These are phyloP conservation scores for Sphaerophoria rueppellii DNA, from an alignment of 2,888 invertebrate genomes.

Conservation along the genomic window DNA sequence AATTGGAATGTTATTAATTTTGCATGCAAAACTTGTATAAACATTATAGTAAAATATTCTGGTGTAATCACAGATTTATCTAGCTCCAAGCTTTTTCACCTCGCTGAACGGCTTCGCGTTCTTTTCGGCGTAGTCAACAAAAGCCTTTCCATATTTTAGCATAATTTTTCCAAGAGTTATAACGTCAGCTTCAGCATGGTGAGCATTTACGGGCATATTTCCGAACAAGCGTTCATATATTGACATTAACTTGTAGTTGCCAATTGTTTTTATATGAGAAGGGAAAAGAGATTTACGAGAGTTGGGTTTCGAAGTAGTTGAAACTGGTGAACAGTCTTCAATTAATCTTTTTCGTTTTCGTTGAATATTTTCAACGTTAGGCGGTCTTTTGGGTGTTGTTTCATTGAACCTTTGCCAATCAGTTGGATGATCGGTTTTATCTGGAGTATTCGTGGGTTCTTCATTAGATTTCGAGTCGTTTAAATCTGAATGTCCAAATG, in stretches of 20 bases:
- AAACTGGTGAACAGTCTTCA: background rate
- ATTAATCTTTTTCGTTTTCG: slow-evolving; percentile 58
- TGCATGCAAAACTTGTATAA: no score
- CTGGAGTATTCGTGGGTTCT: background rate
- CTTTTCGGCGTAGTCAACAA: slow-evolving; percentile 83
- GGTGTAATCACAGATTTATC: background rate
- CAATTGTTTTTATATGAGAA: slow-evolving; percentile 75
- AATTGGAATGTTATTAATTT: no score
- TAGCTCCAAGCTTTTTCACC: slow-evolving; percentile 66
- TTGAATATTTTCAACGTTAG: slow-evolving; percentile 34
- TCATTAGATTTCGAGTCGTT: background rate
- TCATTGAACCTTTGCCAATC: slow-evolving; percentile 82
- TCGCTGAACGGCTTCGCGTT: slow-evolving; percentile 77
- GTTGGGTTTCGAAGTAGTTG: slow-evolving; percentile 23
- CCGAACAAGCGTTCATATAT: slow-evolving; percentile 84
- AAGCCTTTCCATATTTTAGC: slow-evolving; percentile 83
- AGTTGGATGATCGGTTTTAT: background rate
- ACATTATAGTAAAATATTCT: no score
- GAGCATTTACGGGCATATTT: slow-evolving; percentile 82
- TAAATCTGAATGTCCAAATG: background rate
- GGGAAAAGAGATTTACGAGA: slow-evolving; percentile 76
- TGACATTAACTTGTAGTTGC: slow-evolving; percentile 83
- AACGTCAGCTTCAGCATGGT: slow-evolving; percentile 88
- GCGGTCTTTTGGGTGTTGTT: slow-evolving; percentile 83
- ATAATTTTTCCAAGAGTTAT: slow-evolving; percentile 86